Evolutionary conservation across 1,140 invertebrate genomes (phyloP), one percentile per base, ranked within the genome.

Genomic region (Magallana gigas): DNA sequence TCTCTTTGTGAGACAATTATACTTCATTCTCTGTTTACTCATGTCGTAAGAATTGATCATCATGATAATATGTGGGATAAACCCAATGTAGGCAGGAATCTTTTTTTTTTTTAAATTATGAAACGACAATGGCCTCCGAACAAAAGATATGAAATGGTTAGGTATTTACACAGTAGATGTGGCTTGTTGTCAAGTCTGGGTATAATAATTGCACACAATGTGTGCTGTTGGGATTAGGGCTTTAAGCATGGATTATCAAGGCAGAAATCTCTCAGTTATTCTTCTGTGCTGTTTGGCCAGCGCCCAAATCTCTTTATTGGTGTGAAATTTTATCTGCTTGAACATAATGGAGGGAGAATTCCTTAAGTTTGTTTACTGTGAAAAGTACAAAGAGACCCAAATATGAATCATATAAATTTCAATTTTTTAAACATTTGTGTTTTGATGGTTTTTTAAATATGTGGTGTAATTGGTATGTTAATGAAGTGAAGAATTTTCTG

Each of bases 171-270:
- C 57, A 76, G 14, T 76, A 29, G 68, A 76, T 76, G 29, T 76
- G 68, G 68, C 68, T 76, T 76, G 68, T 76, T 76, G 68, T 76
- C 68, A 76, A 76, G 18, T 76, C 23, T 76, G 68, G 68, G 68
- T 29, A 23, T 76, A 76, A 48, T 48, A 48, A 76, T 76, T 76
- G 18, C 68, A 23, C 68, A 76, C 68, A 29, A 12, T 76, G 68
- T 76, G 23, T 76, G 12, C 68, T 2, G 23, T 76, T 11, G 23
- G 68, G 68, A 76, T 76, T 76, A 36, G 29, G 60, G 68, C 68
- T 76, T 23, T 76, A 29, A 76, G 68, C 68, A 29, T 76, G 68
- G 68, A 76, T 76, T 76, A 76, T 76, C 68, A 76, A 29, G 23
- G 12, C 68, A 76, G 68, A 76, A 76, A 76, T 76, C 68, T 76